A percentile compares a stretch with the other conserved stretches of the same genome.
Evolutionary conservation across 1,140 invertebrate species (phyloP).

Genomic region (Kradibia gibbosae): DNA sequence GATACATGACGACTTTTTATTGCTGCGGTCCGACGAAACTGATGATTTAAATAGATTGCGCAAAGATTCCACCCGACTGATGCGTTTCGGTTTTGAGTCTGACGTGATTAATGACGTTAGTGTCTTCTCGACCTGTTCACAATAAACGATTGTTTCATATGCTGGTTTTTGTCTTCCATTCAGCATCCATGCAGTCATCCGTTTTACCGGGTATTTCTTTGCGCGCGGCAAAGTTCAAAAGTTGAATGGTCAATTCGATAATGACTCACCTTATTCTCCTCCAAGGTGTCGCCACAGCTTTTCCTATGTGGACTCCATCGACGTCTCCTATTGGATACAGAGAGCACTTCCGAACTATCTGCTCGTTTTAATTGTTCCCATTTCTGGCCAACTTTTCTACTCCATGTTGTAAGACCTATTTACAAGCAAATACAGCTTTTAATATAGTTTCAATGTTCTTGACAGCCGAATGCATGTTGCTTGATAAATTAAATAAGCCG

Average conservation of each 20-base stretch:
- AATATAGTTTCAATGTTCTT: too few species aligned
- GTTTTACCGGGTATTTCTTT: too few species aligned
- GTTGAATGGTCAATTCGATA: not conserved
- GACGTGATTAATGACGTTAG: conserved; percentile 36
- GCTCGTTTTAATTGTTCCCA: conserved; percentile 77
- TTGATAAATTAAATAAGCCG: not conserved
- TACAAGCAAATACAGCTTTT: not conserved
- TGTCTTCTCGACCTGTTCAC: not conserved
- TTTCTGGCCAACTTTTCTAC: conserved; percentile 76
- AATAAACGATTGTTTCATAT: not conserved
- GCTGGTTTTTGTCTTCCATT: not conserved
- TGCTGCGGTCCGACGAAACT: conserved; percentile 1
- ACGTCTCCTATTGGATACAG: conserved; percentile 67
- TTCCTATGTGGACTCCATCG: conserved; percentile 72
- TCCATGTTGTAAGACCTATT: conserved; percentile 78
- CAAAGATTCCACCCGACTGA: conserved; percentile 76
- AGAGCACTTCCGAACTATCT: conserved; percentile 75
- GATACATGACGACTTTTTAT: conserved; percentile 2
- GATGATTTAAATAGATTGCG: conserved; percentile 72
- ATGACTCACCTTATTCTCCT: conserved; percentile 59
- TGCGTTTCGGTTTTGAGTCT: conserved; percentile 66
- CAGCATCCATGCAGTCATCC: too few species aligned
- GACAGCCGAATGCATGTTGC: too few species aligned
- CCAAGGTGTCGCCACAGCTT: conserved; percentile 50
- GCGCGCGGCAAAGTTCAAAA: not conserved